Evolutionary conservation across 2,113 vertebrate species (phyloP).

Genomic region (Ovibos moschatus): DNA sequence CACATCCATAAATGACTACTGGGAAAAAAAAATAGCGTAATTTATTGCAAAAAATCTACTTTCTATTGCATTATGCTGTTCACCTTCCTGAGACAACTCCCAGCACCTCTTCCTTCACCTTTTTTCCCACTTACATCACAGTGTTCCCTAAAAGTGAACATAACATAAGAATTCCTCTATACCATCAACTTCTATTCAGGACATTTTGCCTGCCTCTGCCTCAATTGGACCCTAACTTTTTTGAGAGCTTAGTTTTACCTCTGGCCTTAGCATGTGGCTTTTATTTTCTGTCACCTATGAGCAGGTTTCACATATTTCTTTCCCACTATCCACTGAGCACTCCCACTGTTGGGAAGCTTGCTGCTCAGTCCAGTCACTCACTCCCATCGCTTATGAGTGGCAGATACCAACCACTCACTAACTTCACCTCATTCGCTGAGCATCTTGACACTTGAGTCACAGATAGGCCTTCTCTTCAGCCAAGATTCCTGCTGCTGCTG

Average conservation of each 20-base stretch:
- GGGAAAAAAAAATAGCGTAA: background rate
- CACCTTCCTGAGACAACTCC: background rate
- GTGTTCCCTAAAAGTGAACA: background rate
- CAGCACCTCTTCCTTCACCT: background rate
- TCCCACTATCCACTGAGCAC: background rate
- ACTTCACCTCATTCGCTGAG: background rate
- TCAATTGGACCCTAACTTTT: background rate
- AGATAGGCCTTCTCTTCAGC: background rate
- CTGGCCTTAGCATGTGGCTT: background rate
- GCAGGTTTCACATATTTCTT: background rate
- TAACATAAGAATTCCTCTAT: background rate
- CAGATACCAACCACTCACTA: background rate
- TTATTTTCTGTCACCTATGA: background rate
- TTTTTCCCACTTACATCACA: background rate
- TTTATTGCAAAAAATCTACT: background rate
- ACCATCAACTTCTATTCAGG: background rate
- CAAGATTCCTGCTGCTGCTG: background rate
- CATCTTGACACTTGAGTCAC: background rate
- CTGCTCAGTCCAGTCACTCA: background rate
- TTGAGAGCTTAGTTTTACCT: background rate
- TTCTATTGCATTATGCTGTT: background rate
- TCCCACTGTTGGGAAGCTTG: accelerated
- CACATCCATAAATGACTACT: background rate
- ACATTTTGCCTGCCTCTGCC: background rate
- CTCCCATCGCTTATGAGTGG: background rate